Percentiles rank a stretch among this genome's conserved stretches.
Conservation (phyloP, 1,140 invertebrate genomes). For the Akabosia matsudoensis region DNA sequence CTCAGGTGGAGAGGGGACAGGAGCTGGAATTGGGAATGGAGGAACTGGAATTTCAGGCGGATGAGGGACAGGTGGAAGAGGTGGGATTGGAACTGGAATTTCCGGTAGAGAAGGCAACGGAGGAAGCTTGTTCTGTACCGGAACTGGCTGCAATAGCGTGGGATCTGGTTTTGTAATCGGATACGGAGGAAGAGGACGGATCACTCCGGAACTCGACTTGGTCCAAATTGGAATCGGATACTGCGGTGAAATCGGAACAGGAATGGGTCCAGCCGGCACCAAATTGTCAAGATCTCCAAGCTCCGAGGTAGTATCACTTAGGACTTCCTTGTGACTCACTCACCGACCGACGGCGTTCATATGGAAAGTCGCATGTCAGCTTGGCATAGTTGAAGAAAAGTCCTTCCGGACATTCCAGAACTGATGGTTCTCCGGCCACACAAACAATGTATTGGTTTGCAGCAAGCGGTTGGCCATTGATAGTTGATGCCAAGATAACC, state of each 20-base stretch:
- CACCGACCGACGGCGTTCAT: neutral
- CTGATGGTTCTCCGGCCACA: neutral
- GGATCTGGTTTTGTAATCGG: neutral
- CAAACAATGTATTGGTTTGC: constrained; percentile 6
- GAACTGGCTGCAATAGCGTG: neutral
- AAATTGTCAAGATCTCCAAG: constrained; percentile 4
- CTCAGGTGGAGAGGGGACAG: neutral
- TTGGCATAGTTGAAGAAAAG: neutral
- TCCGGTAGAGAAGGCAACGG: neutral
- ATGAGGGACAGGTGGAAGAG: neutral
- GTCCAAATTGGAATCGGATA: neutral
- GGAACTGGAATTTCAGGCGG: neutral
- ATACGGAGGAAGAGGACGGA: neutral
- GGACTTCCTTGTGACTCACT: neutral
- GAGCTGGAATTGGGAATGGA: neutral
- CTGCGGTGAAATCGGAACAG: neutral
- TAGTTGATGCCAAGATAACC: neutral
- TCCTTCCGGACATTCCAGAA: neutral
- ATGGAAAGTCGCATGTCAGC: neutral
- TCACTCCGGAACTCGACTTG: neutral
- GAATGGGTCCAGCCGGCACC: neutral
- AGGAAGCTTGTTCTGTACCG: too few species aligned
- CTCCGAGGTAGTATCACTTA: neutral
- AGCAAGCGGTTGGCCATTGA: neutral
- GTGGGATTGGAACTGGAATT: neutral